These are phyloP conservation scores for Buathra laborator DNA, from an alignment of 2,888 invertebrate species.

Conservation along the genomic window DNA sequence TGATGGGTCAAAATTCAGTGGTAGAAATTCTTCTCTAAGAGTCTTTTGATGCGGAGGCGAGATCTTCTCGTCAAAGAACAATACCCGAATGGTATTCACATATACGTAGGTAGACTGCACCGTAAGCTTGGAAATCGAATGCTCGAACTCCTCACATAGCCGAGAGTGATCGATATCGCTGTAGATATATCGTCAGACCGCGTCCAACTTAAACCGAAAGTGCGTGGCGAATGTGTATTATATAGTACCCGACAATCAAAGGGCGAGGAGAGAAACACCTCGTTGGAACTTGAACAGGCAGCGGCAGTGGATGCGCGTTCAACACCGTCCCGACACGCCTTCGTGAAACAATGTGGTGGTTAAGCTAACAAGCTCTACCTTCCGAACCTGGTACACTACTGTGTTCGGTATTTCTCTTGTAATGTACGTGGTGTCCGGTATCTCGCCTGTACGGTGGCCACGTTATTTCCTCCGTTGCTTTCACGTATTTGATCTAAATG, in stretches of 20 bases:
- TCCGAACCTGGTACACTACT: slow-evolving; percentile 62
- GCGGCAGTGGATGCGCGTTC: slow-evolving; percentile 54
- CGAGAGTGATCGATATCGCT: slow-evolving; percentile 67
- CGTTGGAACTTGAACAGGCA: slow-evolving; percentile 47
- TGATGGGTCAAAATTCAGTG: not conserved
- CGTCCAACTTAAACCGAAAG: slow-evolving; percentile 59
- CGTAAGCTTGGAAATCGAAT: slow-evolving; percentile 57
- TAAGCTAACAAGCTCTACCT: slow-evolving; percentile 79
- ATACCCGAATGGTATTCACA: slow-evolving; percentile 22
- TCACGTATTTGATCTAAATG: slow-evolving; percentile 31
- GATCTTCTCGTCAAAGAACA: slow-evolving; percentile 38
- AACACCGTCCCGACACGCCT: slow-evolving; percentile 75
- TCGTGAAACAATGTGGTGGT: slow-evolving; percentile 79
- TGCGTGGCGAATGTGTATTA: slow-evolving; percentile 50
- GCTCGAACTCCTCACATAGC: slow-evolving; percentile 40
- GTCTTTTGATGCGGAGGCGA: slow-evolving; percentile 6
- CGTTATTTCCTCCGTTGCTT: slow-evolving; percentile 5
- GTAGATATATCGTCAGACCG: slow-evolving; percentile 58
- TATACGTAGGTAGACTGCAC: slow-evolving; percentile 31
- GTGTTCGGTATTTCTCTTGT: slow-evolving; percentile 52
- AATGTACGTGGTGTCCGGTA: slow-evolving; percentile 53
- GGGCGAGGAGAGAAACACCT: slow-evolving; percentile 62
- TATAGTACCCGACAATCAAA: slow-evolving; percentile 67
- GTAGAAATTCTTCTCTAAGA: not conserved
- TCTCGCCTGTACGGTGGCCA: slow-evolving; percentile 35